Base-by-base conservation (phyloP, 1,140 invertebrate species). In the Danaus melanippus region DNA sequence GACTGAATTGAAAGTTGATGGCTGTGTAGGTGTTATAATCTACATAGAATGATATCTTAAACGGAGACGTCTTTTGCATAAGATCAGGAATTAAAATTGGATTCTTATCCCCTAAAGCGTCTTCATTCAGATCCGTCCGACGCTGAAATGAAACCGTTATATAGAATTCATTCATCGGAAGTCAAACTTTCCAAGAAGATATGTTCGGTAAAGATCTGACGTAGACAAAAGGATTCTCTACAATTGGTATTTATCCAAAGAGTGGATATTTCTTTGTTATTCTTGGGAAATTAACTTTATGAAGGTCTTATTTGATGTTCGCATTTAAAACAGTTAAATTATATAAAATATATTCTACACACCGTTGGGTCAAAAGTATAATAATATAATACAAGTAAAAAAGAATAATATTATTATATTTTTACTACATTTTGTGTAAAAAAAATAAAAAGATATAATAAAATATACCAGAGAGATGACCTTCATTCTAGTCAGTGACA, bases 41-140 rank as follows among this genome's bases (percentile, higher is more conserved):
- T 69, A n/a, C n/a, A n/a, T n/a, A 56, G 58, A 61, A 55, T 64
- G 54, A 58, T 62, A 68, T 75, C 69, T 68, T 71, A 76, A 77
- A 69, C 67, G 63, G 64, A 67, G 55, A 64, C 62, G 62, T 67
- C 67, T 72, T 76, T 74, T 72, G 69, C 67, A 72, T 71, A 68
- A 69, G 57, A 66, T 63, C 54, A 54, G 57, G 53, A 71, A 60
- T 71, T 62, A 74, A 71, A 69, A 74, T 72, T 72, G 63, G 50
- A 71, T 71, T 77, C 70, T 76, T 77, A 76, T 76, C 67, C 61
- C 54, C 62, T 68, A 71, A 68, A 69, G 55, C 47, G 54, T 49
- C 59, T 59, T 63, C 56, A 54, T 72, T 72, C 44, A 60, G 64
- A 15, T 64, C 60, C 48, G 63, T 53, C 46, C 50, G 43, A 54